A percentile compares a stretch with the other conserved stretches of the same genome.
Conservation (phyloP, 1,140 invertebrate species). For the Venustaconcha ellipsiformis region DNA sequence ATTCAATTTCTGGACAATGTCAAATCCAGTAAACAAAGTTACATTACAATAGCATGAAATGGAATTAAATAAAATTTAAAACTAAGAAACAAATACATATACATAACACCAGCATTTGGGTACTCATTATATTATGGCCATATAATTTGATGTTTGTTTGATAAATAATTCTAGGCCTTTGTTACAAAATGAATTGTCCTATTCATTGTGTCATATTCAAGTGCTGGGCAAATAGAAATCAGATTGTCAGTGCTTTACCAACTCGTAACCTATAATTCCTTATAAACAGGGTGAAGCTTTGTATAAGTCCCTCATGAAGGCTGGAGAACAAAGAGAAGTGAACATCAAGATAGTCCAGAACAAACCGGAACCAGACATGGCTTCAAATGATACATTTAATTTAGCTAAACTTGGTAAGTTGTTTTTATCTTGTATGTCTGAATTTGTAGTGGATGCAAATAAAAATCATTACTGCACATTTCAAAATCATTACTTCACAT, state of each 20-base stretch:
- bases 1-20: too few species aligned
- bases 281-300: conserved; percentile 84
- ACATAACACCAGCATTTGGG: too few species aligned
- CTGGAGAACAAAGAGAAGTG: conserved; percentile 80
- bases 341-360: conserved; percentile 90
- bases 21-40: too few species aligned
- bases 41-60: too few species aligned
- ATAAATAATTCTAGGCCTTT: background rate
- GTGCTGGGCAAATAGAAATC: background rate
- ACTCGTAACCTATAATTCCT: conserved; percentile 6
- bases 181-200: background rate
- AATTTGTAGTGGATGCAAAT: too few species aligned
- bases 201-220: background rate
- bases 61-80: too few species aligned
- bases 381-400: conserved; percentile 84
- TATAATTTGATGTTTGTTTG: too few species aligned
- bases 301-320: conserved; percentile 81
- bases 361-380: conserved; percentile 76
- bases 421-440: background rate
- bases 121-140: too few species aligned
- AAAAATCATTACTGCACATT: too few species aligned
- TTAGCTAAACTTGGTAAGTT: conserved; percentile 77
- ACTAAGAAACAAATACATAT: too few species aligned
- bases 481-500: too few species aligned
- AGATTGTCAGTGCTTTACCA: background rate